Evolutionary conservation across 2,113 vertebrate genomes (phyloP).

Genomic region (Hemibagrus wyckioides): DNA sequence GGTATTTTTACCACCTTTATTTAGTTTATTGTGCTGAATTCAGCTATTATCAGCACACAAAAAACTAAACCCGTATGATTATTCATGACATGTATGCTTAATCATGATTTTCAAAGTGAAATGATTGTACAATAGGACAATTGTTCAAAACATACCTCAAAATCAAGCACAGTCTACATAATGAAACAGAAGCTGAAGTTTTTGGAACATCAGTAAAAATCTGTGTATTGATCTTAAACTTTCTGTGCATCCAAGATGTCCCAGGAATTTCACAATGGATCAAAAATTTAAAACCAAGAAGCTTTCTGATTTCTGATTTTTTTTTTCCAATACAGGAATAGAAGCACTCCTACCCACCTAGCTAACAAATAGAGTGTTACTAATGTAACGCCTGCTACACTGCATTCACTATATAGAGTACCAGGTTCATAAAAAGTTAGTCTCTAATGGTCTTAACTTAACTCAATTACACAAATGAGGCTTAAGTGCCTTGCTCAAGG

Average conservation of each 20-base stretch:
- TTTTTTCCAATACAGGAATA: neutral
- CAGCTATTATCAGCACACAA: neutral
- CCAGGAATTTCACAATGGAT: neutral
- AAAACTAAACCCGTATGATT: too few species aligned
- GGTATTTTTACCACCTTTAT: neutral
- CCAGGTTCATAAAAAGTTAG: too few species aligned
- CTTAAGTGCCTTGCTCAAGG: too few species aligned
- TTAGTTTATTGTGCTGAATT: slow-evolving; percentile 8
- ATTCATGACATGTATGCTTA: too few species aligned
- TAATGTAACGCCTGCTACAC: neutral
- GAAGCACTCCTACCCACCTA: neutral
- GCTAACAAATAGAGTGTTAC: neutral
- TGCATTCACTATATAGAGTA: too few species aligned
- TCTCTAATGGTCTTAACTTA: too few species aligned
- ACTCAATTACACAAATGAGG: too few species aligned
- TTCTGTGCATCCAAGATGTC: neutral
- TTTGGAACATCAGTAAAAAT: neutral
- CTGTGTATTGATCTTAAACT: neutral
- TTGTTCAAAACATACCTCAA: neutral
- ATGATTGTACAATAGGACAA: neutral
- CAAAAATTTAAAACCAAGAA: neutral
- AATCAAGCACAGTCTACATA: neutral
- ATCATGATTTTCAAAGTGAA: neutral
- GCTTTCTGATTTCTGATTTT: neutral
- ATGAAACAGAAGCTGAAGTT: neutral